These are phyloP conservation scores for Bubalus kerabau DNA, from an alignment of 2,113 vertebrate species.

Conservation along the genomic window DNA sequence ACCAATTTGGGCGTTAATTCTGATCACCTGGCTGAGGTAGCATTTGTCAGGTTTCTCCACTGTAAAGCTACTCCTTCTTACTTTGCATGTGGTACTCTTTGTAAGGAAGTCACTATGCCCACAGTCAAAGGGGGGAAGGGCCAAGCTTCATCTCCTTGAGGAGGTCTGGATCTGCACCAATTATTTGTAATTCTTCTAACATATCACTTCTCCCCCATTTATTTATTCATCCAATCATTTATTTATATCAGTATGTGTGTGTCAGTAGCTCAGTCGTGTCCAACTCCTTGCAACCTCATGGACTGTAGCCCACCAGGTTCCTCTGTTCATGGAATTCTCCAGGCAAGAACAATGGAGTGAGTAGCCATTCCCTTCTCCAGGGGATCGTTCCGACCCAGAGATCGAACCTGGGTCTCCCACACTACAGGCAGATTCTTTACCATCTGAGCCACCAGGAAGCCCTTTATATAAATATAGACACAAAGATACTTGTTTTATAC, in stretches of 20 bases:
- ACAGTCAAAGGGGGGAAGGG: neutral
- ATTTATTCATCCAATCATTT: slow-evolving; percentile 1
- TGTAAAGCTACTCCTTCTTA: neutral
- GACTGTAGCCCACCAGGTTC: neutral
- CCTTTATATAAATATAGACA: neutral
- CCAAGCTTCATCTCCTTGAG: neutral
- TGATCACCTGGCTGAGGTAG: neutral
- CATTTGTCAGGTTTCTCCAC: neutral
- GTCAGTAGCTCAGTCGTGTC: neutral
- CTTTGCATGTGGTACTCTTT: neutral
- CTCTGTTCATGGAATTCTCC: neutral
- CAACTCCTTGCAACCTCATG: neutral
- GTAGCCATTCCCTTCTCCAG: neutral
- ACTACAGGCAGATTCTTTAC: neutral
- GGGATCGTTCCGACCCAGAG: neutral
- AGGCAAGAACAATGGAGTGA: neutral
- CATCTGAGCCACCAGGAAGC: neutral
- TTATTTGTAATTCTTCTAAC: slow-evolving; percentile 9
- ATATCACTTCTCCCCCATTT: neutral
- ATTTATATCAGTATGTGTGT: neutral
- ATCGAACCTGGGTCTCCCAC: neutral
- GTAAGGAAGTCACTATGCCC: neutral
- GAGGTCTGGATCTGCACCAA: neutral
- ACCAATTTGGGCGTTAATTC: neutral
- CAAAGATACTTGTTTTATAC: neutral